phyloP scores from a whole-genome alignment of 1,140 invertebrate species.

The Neotoxoptera formosana region DNA sequence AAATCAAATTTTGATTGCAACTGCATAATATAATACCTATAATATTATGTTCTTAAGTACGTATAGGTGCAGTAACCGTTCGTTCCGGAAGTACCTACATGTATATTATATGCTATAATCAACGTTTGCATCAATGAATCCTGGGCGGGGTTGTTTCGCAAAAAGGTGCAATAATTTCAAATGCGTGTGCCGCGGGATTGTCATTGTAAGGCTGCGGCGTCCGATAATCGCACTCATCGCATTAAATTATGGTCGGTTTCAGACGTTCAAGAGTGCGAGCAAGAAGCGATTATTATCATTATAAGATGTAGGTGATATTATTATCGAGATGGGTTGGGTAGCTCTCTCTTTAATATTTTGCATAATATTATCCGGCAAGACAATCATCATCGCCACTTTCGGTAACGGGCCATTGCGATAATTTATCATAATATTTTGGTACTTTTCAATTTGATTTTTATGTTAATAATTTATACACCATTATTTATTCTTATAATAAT shows the following conservation, averaged over 20 bases:
- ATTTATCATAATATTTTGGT: not conserved
- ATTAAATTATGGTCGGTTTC: not conserved
- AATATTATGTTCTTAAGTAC: not conserved
- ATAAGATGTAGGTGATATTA: conserved; percentile 26
- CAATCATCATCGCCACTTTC: not conserved
- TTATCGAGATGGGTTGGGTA: conserved; percentile 1
- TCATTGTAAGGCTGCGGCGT: not conserved
- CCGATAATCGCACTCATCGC: not conserved
- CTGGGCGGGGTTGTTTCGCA: not conserved
- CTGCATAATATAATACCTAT: not conserved
- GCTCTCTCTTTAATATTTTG: conserved; percentile 22
- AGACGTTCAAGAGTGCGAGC: not conserved
- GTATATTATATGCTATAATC: not conserved
- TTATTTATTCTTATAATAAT: not conserved
- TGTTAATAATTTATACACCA: not conserved
- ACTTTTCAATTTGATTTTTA: not conserved
- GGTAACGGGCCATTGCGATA: not conserved
- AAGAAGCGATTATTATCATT: not conserved
- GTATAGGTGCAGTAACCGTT: not conserved
- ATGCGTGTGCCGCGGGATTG: not conserved
- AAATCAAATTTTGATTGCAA: not conserved
- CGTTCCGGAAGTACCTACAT: not conserved
- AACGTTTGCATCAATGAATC: not conserved
- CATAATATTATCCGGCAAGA: not conserved
- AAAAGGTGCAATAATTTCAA: conserved; percentile 7